Conservation (phyloP, 2,113 vertebrate species). For the Pseudorhombus dupliciocellatus region DNA sequence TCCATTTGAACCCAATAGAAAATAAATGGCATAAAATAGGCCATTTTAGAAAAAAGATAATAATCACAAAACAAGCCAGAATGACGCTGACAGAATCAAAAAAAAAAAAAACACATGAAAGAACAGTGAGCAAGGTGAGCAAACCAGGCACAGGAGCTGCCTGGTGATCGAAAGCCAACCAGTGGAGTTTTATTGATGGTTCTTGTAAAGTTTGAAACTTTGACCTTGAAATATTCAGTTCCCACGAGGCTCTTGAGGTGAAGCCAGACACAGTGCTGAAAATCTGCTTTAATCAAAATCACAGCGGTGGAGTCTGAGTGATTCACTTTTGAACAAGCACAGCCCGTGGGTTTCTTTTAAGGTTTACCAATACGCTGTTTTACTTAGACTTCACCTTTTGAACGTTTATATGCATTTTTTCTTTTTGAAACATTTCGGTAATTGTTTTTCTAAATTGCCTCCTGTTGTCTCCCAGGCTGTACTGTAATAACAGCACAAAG, state of each 20-base stretch:
- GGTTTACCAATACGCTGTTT: background rate
- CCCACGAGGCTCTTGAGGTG: conserved; percentile 4
- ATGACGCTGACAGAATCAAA: too few relatives aligned
- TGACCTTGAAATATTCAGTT: conserved; percentile 34
- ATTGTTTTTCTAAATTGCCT: background rate
- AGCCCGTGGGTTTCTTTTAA: conserved; percentile 1
- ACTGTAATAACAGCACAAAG: conserved; percentile 9
- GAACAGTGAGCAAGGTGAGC: too few relatives aligned
- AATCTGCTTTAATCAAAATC: conserved; percentile 37
- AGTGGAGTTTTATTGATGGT: conserved; percentile 6
- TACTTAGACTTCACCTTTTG: background rate
- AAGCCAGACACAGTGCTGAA: conserved; percentile 26
- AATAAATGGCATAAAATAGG: too few relatives aligned
- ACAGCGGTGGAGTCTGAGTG: conserved; percentile 19
- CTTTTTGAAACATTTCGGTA: background rate
- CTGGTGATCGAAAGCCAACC: conserved; percentile 27
- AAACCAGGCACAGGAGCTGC: background rate
- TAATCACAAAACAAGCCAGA: too few relatives aligned
- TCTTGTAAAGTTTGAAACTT: conserved; percentile 30
- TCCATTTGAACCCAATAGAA: background rate
- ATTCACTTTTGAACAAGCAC: conserved; percentile 11
- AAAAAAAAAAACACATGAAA: too few relatives aligned
- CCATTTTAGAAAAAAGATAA: too few relatives aligned
- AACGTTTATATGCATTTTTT: background rate
- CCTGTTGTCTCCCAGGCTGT: background rate